Evolutionary conservation across 2,113 vertebrate genomes (phyloP).

Genomic region (Cranoglanis bouderius): DNA sequence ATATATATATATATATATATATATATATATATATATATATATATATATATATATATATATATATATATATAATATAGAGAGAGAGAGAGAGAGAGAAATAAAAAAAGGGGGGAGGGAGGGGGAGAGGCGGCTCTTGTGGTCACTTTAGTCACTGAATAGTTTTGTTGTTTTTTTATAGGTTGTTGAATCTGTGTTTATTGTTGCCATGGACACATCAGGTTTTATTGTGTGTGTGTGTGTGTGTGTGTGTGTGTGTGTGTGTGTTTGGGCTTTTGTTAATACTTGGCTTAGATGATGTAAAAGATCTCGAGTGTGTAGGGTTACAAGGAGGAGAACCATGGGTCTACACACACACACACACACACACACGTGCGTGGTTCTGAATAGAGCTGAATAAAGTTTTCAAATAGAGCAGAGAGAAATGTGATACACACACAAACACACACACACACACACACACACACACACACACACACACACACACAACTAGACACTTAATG

Average conservation of each 20-base stretch:
- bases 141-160: not conserved
- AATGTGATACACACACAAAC: not conserved
- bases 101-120: not conserved
- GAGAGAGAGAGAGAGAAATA: not conserved
- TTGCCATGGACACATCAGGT: not conserved
- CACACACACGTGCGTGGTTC: not conserved
- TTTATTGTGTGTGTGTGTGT: not conserved
- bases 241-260: constrained; percentile 26
- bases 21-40: no score
- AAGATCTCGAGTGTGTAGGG: constrained; percentile 9
- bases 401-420: constrained; percentile 11
- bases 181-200: constrained; percentile 27
- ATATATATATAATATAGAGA: no score
- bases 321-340: constrained; percentile 3
- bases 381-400: constrained; percentile 26
- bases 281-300: constrained; percentile 18
- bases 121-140: constrained; percentile 11
- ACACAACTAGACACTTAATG: not conserved
- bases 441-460: not conserved
- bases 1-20: no score
- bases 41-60: no score
- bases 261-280: constrained; percentile 36
- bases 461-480: constrained; percentile 18
- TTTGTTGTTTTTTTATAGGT: constrained; percentile 1
- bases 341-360: not conserved